phyloP scores from a whole-genome alignment of 2,888 invertebrate species.

The Elegia similella region DNA sequence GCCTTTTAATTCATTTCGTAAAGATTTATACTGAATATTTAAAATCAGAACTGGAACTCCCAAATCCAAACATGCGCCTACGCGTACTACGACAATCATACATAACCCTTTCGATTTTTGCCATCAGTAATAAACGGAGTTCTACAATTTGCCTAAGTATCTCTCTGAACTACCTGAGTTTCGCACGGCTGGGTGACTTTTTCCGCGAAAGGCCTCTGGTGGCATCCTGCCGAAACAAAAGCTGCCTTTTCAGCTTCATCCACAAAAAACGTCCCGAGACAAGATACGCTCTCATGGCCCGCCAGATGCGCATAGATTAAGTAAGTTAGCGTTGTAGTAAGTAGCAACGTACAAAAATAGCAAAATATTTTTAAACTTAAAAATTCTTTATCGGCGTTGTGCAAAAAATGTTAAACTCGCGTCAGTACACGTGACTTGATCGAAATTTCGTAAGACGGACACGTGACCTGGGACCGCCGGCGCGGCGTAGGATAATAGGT shows the following conservation, averaged over 20 bases:
- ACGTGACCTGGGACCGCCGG: too few relatives aligned
- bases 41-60: too few relatives aligned
- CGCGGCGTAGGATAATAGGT: too few relatives aligned
- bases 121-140: neutral
- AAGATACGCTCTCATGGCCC: slow-evolving; percentile 48
- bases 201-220: slow-evolving; percentile 46
- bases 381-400: too few relatives aligned
- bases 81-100: too few relatives aligned
- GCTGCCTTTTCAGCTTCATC: slow-evolving; percentile 66
- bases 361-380: neutral
- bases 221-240: slow-evolving; percentile 64
- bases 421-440: too few relatives aligned
- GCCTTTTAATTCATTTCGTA: too few relatives aligned
- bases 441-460: too few relatives aligned
- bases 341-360: neutral
- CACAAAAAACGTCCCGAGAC: slow-evolving; percentile 61
- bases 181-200: slow-evolving; percentile 32
- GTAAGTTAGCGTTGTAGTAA: neutral
- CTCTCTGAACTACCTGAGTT: slow-evolving; percentile 5
- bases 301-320: slow-evolving; percentile 45
- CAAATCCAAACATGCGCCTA: too few relatives aligned
- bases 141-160: neutral
- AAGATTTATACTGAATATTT: too few relatives aligned
- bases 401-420: too few relatives aligned
- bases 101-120: neutral